phyloP scores from a whole-genome alignment of 2,113 vertebrate species.

The Etheostoma cragini region DNA sequence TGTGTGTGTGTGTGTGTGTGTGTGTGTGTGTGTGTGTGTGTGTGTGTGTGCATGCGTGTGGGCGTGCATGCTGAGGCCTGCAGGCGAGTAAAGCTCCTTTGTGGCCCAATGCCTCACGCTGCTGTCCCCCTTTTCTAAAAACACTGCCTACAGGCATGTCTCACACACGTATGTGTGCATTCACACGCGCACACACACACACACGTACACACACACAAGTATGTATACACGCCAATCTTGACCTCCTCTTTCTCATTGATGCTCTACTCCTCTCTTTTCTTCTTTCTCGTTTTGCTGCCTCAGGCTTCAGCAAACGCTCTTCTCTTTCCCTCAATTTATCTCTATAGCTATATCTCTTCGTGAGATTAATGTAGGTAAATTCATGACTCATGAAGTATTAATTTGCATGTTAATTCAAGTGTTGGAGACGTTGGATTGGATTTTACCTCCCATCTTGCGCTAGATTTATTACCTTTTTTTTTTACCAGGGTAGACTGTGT shows the following conservation, averaged over 20 bases:
- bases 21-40: conserved; percentile 28
- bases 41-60: conserved; percentile 23
- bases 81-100: conserved; percentile 71
- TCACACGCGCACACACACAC: conserved; percentile 10
- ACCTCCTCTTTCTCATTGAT: conserved; percentile 56
- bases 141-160: conserved; percentile 69
- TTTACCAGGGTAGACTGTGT: not conserved
- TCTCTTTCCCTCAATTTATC: conserved; percentile 18
- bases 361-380: conserved; percentile 61
- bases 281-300: conserved; percentile 42
- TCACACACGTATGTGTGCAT: conserved; percentile 44
- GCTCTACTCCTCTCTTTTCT: conserved; percentile 29
- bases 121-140: conserved; percentile 75
- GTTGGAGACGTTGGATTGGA: conserved; percentile 28
- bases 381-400: conserved; percentile 69
- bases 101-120: conserved; percentile 67
- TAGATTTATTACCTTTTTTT: conserved; percentile 31
- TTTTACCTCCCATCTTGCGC: conserved; percentile 33
- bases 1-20: conserved; percentile 26
- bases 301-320: conserved; percentile 56
- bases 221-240: conserved; percentile 49
- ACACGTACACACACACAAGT: not conserved
- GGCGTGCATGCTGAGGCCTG: conserved; percentile 47
- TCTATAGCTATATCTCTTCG: conserved; percentile 34
- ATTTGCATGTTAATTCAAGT: conserved; percentile 68